Evolutionary conservation across 1,140 invertebrate species (phyloP).

Genomic region (Belonocnema kinseyi): DNA sequence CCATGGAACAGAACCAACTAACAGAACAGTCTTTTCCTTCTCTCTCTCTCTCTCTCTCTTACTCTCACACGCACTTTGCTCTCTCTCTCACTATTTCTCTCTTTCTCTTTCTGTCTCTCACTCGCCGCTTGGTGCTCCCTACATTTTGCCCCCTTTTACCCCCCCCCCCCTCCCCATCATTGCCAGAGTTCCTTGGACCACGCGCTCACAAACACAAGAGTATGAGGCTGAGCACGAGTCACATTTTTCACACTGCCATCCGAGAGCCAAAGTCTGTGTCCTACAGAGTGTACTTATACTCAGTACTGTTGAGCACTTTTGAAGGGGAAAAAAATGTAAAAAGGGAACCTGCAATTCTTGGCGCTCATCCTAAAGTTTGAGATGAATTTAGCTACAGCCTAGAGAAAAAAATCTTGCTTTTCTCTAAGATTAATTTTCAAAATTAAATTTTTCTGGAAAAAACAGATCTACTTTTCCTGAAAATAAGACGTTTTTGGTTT

Average conservation of each 20-base stretch:
- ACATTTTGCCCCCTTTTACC: slow-evolving; percentile 26
- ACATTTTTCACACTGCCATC: slow-evolving; percentile 20
- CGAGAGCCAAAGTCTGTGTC: slow-evolving; percentile 11
- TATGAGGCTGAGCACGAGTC: slow-evolving; percentile 11
- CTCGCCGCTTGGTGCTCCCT: background rate
- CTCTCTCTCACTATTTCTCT: background rate
- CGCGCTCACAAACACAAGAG: slow-evolving; percentile 9
- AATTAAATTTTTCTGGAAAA: no score
- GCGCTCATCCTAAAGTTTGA: no score
- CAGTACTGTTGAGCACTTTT: slow-evolving; percentile 6
- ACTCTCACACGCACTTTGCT: background rate
- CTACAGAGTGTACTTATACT: background rate
- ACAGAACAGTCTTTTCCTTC: slow-evolving; percentile 52
- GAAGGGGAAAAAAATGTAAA: background rate
- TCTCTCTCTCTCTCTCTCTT: background rate
- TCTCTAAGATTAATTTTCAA: no score
- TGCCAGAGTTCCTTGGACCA: slow-evolving; percentile 27
- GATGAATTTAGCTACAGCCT: no score
- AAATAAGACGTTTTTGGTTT: no score
- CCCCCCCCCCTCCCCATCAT: slow-evolving; percentile 16
- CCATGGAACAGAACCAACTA: slow-evolving; percentile 60
- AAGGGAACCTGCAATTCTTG: no score
- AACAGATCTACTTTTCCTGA: no score
- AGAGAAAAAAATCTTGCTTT: no score
- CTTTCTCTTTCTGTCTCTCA: background rate